A percentile compares a stretch with the other conserved stretches of the same genome.
phyloP scores from a whole-genome alignment of 2,888 invertebrate genomes.

The Ophraella communa region DNA sequence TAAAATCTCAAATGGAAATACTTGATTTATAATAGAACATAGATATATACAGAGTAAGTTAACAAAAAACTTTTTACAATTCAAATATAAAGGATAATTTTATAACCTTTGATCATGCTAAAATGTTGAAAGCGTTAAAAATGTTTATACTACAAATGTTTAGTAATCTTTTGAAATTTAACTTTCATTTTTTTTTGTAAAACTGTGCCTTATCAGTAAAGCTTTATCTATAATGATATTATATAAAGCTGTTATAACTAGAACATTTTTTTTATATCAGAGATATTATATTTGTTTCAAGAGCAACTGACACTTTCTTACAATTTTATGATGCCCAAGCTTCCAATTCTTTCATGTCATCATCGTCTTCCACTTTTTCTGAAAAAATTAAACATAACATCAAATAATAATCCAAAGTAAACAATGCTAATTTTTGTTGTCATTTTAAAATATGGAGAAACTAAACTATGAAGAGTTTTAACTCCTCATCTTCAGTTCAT shows the following conservation, averaged over 20 bases:
- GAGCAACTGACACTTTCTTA: background rate
- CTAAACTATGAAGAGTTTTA: too few relatives aligned
- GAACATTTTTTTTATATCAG: background rate
- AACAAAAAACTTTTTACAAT: background rate
- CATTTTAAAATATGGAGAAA: too few relatives aligned
- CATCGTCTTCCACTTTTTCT: slow-evolving; percentile 71
- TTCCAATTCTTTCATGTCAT: slow-evolving; percentile 76
- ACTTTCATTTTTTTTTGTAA: background rate
- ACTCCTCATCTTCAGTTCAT: too few relatives aligned
- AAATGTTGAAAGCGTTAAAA: background rate
- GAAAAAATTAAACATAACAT: slow-evolving; percentile 51
- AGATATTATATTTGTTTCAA: background rate
- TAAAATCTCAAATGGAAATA: background rate
- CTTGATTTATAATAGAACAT: background rate
- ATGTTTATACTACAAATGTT: background rate
- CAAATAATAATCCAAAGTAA: too few relatives aligned
- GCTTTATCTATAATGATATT: slow-evolving; percentile 1
- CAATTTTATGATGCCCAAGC: slow-evolving; percentile 74
- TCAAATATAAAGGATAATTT: background rate
- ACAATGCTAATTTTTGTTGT: too few relatives aligned
- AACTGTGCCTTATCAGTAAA: background rate
- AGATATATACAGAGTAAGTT: background rate
- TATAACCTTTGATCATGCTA: background rate
- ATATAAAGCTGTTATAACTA: slow-evolving; percentile 8
- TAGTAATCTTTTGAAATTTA: background rate